phyloP scores from a whole-genome alignment of 2,888 invertebrate genomes.

The Orchesella flavescens region DNA sequence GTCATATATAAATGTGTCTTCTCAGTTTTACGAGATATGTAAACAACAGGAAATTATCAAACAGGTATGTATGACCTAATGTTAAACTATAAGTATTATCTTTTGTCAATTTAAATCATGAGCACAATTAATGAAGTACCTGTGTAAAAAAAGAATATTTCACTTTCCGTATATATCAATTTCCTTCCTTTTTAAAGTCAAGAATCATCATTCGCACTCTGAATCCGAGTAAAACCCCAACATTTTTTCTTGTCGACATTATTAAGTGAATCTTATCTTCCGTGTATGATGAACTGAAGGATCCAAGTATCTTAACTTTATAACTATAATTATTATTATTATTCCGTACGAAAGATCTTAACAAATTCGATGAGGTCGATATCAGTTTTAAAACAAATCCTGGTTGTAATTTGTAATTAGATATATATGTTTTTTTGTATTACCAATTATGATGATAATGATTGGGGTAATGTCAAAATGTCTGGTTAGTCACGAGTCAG shows the following conservation, averaged over 20 bases:
- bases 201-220: too few species aligned
- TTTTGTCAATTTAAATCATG: neutral
- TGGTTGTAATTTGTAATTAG: constrained; percentile 1
- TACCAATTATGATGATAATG: neutral
- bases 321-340: too few species aligned
- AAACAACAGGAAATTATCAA: constrained; percentile 37
- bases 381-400: neutral
- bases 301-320: constrained; percentile 9
- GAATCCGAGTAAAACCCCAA: too few species aligned
- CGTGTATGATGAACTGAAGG: neutral
- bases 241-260: too few species aligned
- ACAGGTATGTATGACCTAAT: constrained; percentile 32
- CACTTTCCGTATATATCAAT: neutral
- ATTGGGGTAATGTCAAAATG: too few species aligned
- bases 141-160: constrained; percentile 44
- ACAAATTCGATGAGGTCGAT: too few species aligned
- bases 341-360: neutral
- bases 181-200: too few species aligned
- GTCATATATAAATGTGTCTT: constrained; percentile 21
- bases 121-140: constrained; percentile 62
- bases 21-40: constrained; percentile 1
- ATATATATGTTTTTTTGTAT: neutral
- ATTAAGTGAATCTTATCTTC: too few species aligned
- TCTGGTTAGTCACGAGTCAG: too few species aligned
- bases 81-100: too few species aligned